Evolutionary conservation across 2,888 invertebrate species (phyloP), one percentile per base, ranked within the genome.

Genomic region (Parochlus steinenii): DNA sequence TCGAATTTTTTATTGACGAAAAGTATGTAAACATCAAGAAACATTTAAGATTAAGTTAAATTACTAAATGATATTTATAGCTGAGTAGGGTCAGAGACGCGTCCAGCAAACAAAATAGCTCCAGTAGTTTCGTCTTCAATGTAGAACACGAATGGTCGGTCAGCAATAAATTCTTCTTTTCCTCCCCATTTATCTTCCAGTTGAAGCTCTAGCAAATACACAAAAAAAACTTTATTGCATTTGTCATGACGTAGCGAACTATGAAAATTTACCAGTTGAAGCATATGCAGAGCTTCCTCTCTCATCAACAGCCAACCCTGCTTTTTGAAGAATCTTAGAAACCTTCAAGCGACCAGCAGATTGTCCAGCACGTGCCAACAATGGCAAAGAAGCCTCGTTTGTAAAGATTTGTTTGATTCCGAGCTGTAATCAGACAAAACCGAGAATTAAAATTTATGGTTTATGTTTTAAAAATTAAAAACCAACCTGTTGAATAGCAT

Each of bases 91-190:
- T 78, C 69, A 15, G 66, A 61, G 2, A 82, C 68, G 53, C 75
- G 70, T 20, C 83, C 83, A 19, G 76, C 69, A 55, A 79, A 81
- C 16, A 83, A 55, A 31, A 81, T 65, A 23, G 76, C 76, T n/a
- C 73, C 70, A 1, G 71, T 74, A 1, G 60, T 58, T 46, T 78
- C 76, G 45, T 83, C 82, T 49, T 80, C 76, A 41, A 85, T 76
- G 53, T 76, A 76, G 59, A 83, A 81, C 35, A 82, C 48, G 59
- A 83, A 85, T 1, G 83, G 82, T 41, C 69, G 75, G 49, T 74
- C 70, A 2, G 72, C 81, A 27, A 69, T 62, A 49, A 85, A 75
- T 37, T 69, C 65, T 38, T 60, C 54, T 4, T 66, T 66, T 38
- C 67, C 69, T 1, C 77, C 75, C 45, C 80, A 77, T 55, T 81